Conservation (phyloP, 1,140 invertebrate species). For the Drosophila sturtevanti region DNA sequence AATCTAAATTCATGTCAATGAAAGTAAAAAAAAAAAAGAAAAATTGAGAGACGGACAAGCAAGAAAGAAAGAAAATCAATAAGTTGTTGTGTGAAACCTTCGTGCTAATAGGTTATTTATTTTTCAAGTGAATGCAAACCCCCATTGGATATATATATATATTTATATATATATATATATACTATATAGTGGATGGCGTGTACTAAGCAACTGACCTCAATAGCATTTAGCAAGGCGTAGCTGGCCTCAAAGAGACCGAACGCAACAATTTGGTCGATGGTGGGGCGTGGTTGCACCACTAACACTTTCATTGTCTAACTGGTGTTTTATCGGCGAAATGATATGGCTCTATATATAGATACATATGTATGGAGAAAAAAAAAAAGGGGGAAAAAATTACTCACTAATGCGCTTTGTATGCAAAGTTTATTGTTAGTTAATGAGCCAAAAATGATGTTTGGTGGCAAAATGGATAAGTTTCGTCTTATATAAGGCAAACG, state of each 20-base stretch:
- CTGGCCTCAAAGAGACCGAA: slow-evolving; percentile 46
- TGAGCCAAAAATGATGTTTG: slow-evolving; percentile 52
- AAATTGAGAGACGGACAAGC: too few species aligned
- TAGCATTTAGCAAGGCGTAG: slow-evolving; percentile 55
- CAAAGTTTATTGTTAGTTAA: slow-evolving; percentile 67
- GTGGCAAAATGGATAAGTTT: slow-evolving; percentile 16
- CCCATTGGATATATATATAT: slow-evolving; percentile 26
- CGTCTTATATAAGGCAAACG: slow-evolving; percentile 53
- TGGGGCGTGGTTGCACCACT: slow-evolving; percentile 52
- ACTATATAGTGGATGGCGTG: slow-evolving; percentile 53
- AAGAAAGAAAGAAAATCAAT: slow-evolving; percentile 66
- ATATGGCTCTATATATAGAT: slow-evolving; percentile 25
- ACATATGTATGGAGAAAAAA: slow-evolving; percentile 15
- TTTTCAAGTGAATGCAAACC: slow-evolving; percentile 41
- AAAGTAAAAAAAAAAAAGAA: slow-evolving; percentile 73
- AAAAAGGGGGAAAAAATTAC: slow-evolving; percentile 57
- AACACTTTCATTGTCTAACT: slow-evolving; percentile 72
- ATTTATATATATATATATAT: slow-evolving; percentile 25
- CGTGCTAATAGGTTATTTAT: slow-evolving; percentile 79
- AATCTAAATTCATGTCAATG: slow-evolving; percentile 57
- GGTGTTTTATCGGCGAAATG: slow-evolving; percentile 52
- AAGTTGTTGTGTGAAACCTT: slow-evolving; percentile 55
- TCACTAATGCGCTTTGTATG: slow-evolving; percentile 70
- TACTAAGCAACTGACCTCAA: slow-evolving; percentile 73
- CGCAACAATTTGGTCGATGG: slow-evolving; percentile 32